These are phyloP conservation scores for Scaptodrosophila latifasciaeformis DNA, from an alignment of 2,888 invertebrate genomes.

Conservation along the genomic window DNA sequence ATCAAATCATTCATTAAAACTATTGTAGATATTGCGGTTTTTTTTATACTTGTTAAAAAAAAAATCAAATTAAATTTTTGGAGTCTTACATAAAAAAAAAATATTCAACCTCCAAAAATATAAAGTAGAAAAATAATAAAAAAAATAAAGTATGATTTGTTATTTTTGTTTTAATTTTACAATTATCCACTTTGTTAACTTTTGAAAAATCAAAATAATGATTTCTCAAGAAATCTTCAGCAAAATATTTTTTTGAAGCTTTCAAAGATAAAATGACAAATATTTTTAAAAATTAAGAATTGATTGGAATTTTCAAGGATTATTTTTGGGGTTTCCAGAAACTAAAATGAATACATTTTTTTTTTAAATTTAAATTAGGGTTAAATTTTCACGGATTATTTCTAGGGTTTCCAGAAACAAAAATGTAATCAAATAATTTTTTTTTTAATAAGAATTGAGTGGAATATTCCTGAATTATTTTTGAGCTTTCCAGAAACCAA, in stretches of 20 bases:
- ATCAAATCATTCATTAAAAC: conserved; percentile 52
- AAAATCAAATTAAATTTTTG: conserved; percentile 57
- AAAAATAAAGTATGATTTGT: conserved; percentile 14
- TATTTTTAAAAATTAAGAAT: too few relatives aligned
- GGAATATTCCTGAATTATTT: too few relatives aligned
- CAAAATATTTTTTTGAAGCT: too few relatives aligned
- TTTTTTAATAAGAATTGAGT: too few relatives aligned
- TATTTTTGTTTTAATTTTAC: conserved; percentile 21
- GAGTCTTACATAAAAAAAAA: conserved; percentile 59
- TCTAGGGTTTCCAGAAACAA: too few relatives aligned
- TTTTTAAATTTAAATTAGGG: conserved; percentile 11
- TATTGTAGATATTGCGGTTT: conserved; percentile 32
- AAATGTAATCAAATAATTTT: too few relatives aligned
- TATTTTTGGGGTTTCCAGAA: too few relatives aligned
- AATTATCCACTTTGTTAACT: conserved; percentile 48
- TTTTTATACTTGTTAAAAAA: conserved; percentile 19
- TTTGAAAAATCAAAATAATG: not conserved
- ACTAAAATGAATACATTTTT: too few relatives aligned
- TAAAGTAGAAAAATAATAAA: conserved; percentile 24
- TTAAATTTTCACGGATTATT: conserved; percentile 9
- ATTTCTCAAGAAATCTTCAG: not conserved
- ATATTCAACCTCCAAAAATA: conserved; percentile 55
- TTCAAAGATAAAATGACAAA: too few relatives aligned
- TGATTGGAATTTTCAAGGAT: too few relatives aligned
- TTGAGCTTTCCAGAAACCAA: too few relatives aligned